Evolutionary conservation across 2,888 invertebrate genomes (phyloP), one percentile per base, ranked within the genome.

Genomic region (Lamellibrachia columna): DNA sequence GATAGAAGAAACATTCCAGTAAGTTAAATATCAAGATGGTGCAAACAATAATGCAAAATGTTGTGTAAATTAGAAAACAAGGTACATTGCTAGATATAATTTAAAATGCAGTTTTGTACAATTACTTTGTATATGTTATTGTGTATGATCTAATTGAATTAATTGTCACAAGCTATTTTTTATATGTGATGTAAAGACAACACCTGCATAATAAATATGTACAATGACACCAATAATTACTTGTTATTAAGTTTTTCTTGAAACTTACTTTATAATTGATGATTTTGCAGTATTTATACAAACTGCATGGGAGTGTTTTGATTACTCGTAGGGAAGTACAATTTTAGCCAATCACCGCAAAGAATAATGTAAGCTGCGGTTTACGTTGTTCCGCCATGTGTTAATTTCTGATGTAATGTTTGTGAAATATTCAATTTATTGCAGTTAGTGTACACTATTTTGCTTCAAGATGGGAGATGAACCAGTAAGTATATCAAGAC

Each of bases 351-450:
- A 75, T 75, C 75, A 75, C 15, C 75, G n/a, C 75, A 75, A 22
- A 75, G 75, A 75, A 75, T 22, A 75, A 22, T 75, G 75, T 75
- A 75, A 75, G n/a, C 75, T 75, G 75, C 75, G 75, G 22, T 75
- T 4, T 75, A 75, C 75, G 22, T 75, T 75, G 75, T 75, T 75
- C 75, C 75, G 75, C 75, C 75, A 75, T 75, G 75, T 75, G 75
- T 75, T 75, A 75, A 75, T 75, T 75, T 75, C 75, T 75, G 75
- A 75, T 75, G 75, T 75, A 75, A 75, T 75, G 75, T 75, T 75
- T 75, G 75, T n/a, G 75, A 15, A 75, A 75, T 75, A 22, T 75
- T 15, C 15, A 15, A 22, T 75, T 75, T 75, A 75, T 75, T 75
- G 75, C 75, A 75, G 75, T 75, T 75, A 75, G 75, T 75, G 22